Evolutionary conservation across 30 jellyfish, hydroid and myxozoan genomes (phyloP), one percentile per base, ranked within the genome.

Genomic region (Phacellophora camtschatica): DNA sequence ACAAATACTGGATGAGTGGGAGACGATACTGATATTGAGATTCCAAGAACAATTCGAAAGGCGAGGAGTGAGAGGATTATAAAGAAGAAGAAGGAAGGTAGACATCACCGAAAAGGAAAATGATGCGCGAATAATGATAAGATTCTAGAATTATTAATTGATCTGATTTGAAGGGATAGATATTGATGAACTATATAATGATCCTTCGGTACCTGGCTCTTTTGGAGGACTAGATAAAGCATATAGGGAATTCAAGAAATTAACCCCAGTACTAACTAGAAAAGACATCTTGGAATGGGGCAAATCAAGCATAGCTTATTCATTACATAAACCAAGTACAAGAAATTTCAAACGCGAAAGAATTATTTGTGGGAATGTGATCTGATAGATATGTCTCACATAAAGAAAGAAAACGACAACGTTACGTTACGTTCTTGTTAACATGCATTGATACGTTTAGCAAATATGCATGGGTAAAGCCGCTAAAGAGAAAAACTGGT

Each of bases 391-490:
- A 37, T 69, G 64, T 1, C 82, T 0, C 46, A 70, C 3, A 25
- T 68, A 53, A 57, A 62, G 23, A 36, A 55, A 36, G 59, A 71
- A 15, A 83, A 83, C 59, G 61, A 59, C 24, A 37, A 87, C 4
- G 11, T 73, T 28, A 87, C 4, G 11, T 73, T 28, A 69, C 82
- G 56, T 83, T 19, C 39, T 34, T 68, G 31, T 19, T 83, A 37
- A 27, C 48, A 12, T 45, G 72, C 33, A 83, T 83, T 24, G 95
- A 83, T 48, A 58, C 79, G 2, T 61, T 83, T 68, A 73, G 74
- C 41, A 69, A 68, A 27, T 83, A 53, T 55, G 79, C 85, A 3
- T 83, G 95, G 95, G 88, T 69, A 0, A 24, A n/a, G 23, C 84
- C 90, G 15, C 28, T 83, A 50, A 83, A 68, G 51, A 13, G 66